Conservation (phyloP, 2,797 vertebrate genomes). For the Picus viridis region DNA sequence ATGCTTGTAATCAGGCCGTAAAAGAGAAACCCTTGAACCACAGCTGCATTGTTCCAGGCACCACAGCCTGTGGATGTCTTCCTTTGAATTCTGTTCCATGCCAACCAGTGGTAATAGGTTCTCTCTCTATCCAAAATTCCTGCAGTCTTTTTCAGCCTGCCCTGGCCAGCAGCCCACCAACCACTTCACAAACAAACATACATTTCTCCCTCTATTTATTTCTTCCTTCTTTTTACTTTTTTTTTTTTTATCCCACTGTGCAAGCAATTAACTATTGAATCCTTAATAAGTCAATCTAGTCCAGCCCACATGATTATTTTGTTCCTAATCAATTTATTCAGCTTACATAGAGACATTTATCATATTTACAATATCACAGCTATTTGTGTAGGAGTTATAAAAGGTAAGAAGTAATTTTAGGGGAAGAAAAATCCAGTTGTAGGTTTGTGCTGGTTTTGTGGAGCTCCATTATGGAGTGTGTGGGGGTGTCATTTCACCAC, state of each 20-base stretch:
- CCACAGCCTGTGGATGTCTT: neutral
- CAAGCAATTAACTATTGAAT: conserved; percentile 71
- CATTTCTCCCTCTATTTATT: conserved; percentile 30
- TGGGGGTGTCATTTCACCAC: neutral
- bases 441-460: conserved; percentile 21
- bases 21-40: conserved; percentile 42
- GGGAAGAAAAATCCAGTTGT: conserved; percentile 33
- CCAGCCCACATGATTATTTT: conserved; percentile 72
- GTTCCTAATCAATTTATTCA: conserved; percentile 74
- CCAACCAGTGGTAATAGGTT: conserved; percentile 17
- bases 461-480: neutral
- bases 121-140: conserved; percentile 33
- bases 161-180: conserved; percentile 25
- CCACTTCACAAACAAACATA: neutral
- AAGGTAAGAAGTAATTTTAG: conserved; percentile 56
- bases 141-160: conserved; percentile 3
- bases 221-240: neutral
- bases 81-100: conserved; percentile 18
- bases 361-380: conserved; percentile 75
- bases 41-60: conserved; percentile 4
- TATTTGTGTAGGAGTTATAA: conserved; percentile 63
- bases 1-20: conserved; percentile 25
- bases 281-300: conserved; percentile 67
- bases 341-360: conserved; percentile 62
- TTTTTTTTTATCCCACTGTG: conserved; percentile 40